Conservation (phyloP, 2,888 invertebrate genomes). For the Brachyptera risi region DNA sequence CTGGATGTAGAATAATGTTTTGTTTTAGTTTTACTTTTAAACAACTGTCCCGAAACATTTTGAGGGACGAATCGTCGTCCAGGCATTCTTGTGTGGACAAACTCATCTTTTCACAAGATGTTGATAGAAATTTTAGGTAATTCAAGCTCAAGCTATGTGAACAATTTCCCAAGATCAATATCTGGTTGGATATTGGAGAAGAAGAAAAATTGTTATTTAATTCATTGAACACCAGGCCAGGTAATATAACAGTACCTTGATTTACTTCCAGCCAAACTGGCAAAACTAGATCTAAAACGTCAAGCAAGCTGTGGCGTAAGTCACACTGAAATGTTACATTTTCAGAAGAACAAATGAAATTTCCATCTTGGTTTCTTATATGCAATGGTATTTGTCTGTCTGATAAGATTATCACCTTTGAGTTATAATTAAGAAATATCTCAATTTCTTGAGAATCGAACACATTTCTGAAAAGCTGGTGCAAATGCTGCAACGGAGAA, state of each 20-base stretch:
- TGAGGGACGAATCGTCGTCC: too few relatives aligned
- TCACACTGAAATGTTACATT: background rate
- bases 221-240: conserved; percentile 28
- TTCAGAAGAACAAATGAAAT: background rate
- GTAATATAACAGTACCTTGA: conserved; percentile 19
- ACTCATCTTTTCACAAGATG: too few relatives aligned
- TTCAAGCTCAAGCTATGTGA: background rate
- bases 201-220: conserved; percentile 23
- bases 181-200: conserved; percentile 24
- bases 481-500: conserved; percentile 18
- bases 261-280: background rate
- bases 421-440: background rate
- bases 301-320: conserved; percentile 20
- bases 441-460: background rate
- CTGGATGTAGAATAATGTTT: too few relatives aligned
- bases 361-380: background rate
- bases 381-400: conserved; percentile 27
- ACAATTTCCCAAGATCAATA: conserved; percentile 26
- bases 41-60: too few relatives aligned
- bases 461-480: conserved; percentile 4
- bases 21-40: too few relatives aligned
- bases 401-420: conserved; percentile 11
- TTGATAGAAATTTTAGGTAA: background rate
- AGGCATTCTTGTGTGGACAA: too few relatives aligned
- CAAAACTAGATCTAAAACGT: conserved; percentile 20